A percentile compares a stretch with the other conserved stretches of the same genome.
These are phyloP conservation scores for Saccostrea echinata DNA, from an alignment of 1,140 invertebrate species.

Conservation along the genomic window DNA sequence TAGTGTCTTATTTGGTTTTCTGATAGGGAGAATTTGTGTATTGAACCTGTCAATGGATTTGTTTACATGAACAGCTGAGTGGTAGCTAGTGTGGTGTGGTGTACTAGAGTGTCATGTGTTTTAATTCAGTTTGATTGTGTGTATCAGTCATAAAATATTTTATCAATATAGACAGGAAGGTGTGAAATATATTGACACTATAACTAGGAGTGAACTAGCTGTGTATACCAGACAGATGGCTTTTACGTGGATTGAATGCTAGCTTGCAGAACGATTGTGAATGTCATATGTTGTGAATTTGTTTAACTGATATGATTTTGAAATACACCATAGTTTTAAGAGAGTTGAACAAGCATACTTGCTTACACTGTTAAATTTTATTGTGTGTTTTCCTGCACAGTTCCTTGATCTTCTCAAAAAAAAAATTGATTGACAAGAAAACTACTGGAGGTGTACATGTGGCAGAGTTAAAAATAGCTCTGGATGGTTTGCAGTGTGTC, in stretches of 20 bases:
- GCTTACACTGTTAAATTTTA: background rate
- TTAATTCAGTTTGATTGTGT: too few relatives aligned
- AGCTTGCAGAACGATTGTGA: too few relatives aligned
- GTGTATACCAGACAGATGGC: background rate
- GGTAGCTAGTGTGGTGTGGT: background rate
- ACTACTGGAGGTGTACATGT: slow-evolving; percentile 11
- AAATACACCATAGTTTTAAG: background rate
- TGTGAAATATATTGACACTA: background rate
- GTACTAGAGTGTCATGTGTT: background rate
- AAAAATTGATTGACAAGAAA: background rate
- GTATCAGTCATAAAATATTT: background rate
- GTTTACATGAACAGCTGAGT: slow-evolving; percentile 31
- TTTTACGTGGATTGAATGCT: background rate
- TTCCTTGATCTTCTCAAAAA: background rate
- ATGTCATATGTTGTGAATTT: background rate
- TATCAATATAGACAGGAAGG: background rate
- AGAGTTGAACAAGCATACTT: background rate
- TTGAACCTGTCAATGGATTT: background rate
- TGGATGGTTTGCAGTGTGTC: background rate
- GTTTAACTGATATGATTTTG: background rate
- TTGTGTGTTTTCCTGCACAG: background rate
- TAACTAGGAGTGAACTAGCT: background rate
- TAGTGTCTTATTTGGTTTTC: background rate
- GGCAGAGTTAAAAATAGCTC: slow-evolving; percentile 30
- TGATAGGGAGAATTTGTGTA: background rate